Percentiles rank a stretch among this genome's conserved stretches.
Evolutionary conservation across 2,113 vertebrate species (phyloP).

Genomic region (Dromiciops gliroides): DNA sequence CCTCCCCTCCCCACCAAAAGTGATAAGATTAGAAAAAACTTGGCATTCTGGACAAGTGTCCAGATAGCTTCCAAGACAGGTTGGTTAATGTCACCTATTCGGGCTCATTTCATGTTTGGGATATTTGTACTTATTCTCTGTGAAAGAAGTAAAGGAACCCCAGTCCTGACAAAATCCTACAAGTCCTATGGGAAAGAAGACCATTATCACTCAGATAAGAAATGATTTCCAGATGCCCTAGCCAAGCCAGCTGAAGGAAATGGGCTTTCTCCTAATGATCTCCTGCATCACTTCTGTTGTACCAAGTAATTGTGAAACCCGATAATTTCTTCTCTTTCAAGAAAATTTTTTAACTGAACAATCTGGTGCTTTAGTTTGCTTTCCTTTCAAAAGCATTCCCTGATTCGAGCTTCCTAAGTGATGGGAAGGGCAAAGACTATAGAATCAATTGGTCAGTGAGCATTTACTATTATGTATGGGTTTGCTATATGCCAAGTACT

Average conservation of each 20-base stretch:
- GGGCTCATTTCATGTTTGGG: not conserved
- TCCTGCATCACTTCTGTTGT: conserved; percentile 63
- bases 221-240: conserved; percentile 65
- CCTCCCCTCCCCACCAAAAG: too few relatives aligned
- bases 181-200: not conserved
- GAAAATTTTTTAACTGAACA: not conserved
- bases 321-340: not conserved
- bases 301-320: conserved; percentile 52
- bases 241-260: conserved; percentile 55
- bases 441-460: not conserved
- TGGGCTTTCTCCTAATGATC: conserved; percentile 61
- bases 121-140: not conserved
- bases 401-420: not conserved
- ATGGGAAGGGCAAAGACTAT: not conserved
- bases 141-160: not conserved
- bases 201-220: conserved; percentile 65
- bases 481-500: not conserved
- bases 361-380: not conserved
- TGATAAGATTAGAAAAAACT: rapidly evolving
- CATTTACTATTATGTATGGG: not conserved
- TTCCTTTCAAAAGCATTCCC: not conserved
- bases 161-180: not conserved
- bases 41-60: not conserved
- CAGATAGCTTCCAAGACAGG: rapidly evolving
- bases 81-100: not conserved